Conservation (phyloP, 2,113 vertebrate species). For the Rattus norvegicus region GRCr8 NC_086037.1:56931001-56931500, state of each 20-base stretch:
- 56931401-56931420: no score
- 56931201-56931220: background rate
- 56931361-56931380: no score
- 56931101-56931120: background rate
- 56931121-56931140: background rate
- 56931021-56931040: background rate
- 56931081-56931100: background rate
- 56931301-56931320: no score
- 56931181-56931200: background rate
- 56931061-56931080: background rate
- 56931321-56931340: background rate
- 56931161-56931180: background rate
- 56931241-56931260: background rate
- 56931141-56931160: background rate
- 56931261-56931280: background rate
- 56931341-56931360: no score
- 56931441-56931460: no score
- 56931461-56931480: no score
- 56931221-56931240: background rate
- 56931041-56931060: background rate
- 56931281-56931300: background rate
- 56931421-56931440: no score
- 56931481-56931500: background rate
- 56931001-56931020: background rate
- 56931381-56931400: no score